A percentile compares a stretch with the other conserved stretches of the same genome.
phyloP scores from a whole-genome alignment of 2,797 vertebrate genomes.

The Sarcophilus harrisii region DNA sequence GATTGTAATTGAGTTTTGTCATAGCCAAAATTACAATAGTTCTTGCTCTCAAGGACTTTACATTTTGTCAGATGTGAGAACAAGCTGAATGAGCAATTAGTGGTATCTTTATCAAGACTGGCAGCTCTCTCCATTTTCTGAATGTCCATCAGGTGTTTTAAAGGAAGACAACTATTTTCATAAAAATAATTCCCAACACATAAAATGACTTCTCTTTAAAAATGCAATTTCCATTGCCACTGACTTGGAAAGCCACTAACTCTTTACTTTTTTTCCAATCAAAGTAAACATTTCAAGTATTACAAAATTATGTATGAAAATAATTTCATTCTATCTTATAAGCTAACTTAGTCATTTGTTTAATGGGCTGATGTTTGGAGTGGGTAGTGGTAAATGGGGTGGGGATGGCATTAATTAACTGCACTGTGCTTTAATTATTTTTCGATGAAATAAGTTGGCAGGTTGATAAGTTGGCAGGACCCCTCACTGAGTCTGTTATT shows the following conservation, averaged over 20 bases:
- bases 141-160: slow-evolving; percentile 56
- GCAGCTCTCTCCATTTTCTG: slow-evolving; percentile 62
- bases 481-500: slow-evolving; percentile 60
- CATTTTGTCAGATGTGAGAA: background rate
- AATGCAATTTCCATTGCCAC: background rate
- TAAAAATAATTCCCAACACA: slow-evolving; percentile 22
- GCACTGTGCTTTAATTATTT: slow-evolving; percentile 26
- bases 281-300: background rate
- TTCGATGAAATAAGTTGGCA: slow-evolving; percentile 32
- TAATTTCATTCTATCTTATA: background rate
- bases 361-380: background rate
- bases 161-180: slow-evolving; percentile 58
- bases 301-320: background rate
- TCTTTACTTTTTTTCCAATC: background rate
- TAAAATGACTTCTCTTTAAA: background rate
- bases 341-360: background rate
- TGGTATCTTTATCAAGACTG: slow-evolving; percentile 61
- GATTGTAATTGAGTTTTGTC: background rate
- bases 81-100: slow-evolving; percentile 55
- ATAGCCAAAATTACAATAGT: background rate
- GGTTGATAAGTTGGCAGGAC: background rate
- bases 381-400: background rate
- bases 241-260: slow-evolving; percentile 6
- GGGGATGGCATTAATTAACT: background rate
- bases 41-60: background rate